These are phyloP conservation scores for Osmerus eperlanus DNA, from an alignment of 2,113 vertebrate species.

Conservation along the genomic window DNA sequence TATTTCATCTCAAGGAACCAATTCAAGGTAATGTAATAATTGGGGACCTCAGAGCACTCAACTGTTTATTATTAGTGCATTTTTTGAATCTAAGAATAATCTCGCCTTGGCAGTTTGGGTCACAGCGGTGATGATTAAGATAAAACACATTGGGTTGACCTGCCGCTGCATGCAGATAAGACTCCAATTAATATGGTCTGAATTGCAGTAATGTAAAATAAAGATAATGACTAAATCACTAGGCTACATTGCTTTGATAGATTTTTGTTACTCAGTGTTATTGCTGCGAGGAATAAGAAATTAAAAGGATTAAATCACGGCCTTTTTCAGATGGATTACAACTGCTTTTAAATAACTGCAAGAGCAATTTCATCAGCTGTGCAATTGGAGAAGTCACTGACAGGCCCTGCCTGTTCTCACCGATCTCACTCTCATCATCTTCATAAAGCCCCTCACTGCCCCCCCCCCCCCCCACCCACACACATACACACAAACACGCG, in stretches of 20 bases:
- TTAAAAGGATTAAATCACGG: slow-evolving; percentile 79
- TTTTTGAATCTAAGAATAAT: slow-evolving; percentile 62
- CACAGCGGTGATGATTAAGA: slow-evolving; percentile 69
- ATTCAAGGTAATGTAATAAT: slow-evolving; percentile 44
- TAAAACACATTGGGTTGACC: slow-evolving; percentile 75
- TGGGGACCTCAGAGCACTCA: slow-evolving; percentile 24
- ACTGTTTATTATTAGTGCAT: slow-evolving; percentile 50
- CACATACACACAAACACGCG: slow-evolving; percentile 28
- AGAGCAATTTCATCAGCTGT: slow-evolving; percentile 77
- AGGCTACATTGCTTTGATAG: slow-evolving; percentile 74
- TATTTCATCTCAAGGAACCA: slow-evolving; percentile 26
- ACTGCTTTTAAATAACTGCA: slow-evolving; percentile 81
- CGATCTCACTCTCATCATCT: slow-evolving; percentile 75
- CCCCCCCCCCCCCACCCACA: slow-evolving; percentile 45
- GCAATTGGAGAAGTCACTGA: slow-evolving; percentile 75
- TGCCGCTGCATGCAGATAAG: slow-evolving; percentile 73
- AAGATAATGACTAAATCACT: slow-evolving; percentile 81
- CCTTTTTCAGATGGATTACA: slow-evolving; percentile 82
- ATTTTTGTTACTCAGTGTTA: slow-evolving; percentile 72
- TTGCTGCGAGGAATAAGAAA: slow-evolving; percentile 75
- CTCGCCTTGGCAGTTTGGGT: slow-evolving; percentile 58
- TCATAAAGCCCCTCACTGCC: slow-evolving; percentile 72
- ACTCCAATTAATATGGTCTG: slow-evolving; percentile 74
- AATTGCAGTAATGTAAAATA: slow-evolving; percentile 76
- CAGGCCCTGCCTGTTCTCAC: slow-evolving; percentile 74